Conservation (phyloP, 2,797 vertebrate genomes). For the Gymnothorax javanicus region DNA sequence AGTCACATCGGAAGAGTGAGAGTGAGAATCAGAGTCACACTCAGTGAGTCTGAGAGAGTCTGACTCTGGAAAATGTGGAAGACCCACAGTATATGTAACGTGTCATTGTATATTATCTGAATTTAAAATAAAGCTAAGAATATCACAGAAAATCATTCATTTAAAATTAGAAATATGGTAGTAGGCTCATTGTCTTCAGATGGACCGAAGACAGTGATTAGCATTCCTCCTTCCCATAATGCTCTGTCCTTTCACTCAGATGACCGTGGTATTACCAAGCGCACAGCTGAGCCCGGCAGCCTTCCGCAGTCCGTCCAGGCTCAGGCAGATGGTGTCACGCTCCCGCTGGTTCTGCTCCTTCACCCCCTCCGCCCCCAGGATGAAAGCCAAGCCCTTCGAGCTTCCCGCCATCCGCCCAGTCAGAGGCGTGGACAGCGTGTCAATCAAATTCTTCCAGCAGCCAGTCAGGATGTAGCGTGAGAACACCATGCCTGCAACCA, state of each 20-base stretch:
- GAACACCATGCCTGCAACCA: conserved; percentile 69
- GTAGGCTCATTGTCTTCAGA: not conserved
- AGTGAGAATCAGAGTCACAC: too few species aligned
- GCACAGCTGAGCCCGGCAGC: conserved; percentile 92
- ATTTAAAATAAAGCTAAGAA: too few species aligned
- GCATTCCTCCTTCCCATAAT: conserved; percentile 5
- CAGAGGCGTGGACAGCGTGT: conserved; percentile 88
- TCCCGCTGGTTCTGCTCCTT: conserved; percentile 94
- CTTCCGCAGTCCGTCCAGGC: conserved; percentile 89
- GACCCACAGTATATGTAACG: too few species aligned
- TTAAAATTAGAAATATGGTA: too few species aligned
- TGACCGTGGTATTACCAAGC: conserved; percentile 73
- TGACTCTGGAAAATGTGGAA: too few species aligned
- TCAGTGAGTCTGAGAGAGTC: too few species aligned
- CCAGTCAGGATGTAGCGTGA: conserved; percentile 90
- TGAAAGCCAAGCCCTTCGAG: conserved; percentile 89
- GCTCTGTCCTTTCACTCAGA: not conserved
- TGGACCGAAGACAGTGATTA: not conserved
- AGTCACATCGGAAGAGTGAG: too few species aligned
- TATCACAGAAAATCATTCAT: too few species aligned
- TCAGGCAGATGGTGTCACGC: conserved; percentile 91
- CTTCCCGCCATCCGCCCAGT: conserved; percentile 93
- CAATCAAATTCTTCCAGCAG: conserved; percentile 97
- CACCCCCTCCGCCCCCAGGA: conserved; percentile 87
- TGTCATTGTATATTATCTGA: too few species aligned